Percentiles rank a stretch among this genome's conserved stretches.
These are phyloP conservation scores for Streblospio benedicti DNA, from an alignment of 1,140 invertebrate species.

Conservation along the genomic window DNA sequence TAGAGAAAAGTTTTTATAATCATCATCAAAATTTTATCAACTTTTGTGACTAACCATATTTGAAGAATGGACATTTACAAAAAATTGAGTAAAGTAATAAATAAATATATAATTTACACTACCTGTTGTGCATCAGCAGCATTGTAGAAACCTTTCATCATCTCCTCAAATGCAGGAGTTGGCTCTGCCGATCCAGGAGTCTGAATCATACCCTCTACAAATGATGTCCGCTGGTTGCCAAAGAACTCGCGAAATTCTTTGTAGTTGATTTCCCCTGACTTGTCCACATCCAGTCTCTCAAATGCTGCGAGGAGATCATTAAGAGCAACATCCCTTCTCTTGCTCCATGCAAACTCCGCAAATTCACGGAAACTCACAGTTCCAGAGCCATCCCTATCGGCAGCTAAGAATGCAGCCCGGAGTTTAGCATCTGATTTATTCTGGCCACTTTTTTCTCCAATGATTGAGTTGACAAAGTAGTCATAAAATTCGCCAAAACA, in stretches of 20 bases:
- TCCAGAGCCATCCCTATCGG: conserved; percentile 17
- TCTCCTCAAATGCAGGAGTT: too few relatives aligned
- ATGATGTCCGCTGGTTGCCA: neutral
- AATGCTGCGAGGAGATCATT: neutral
- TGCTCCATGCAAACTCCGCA: conserved; percentile 18
- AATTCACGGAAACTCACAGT: conserved; percentile 19
- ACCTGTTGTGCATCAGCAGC: too few relatives aligned
- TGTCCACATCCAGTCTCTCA: neutral
- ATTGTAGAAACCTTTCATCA: too few relatives aligned
- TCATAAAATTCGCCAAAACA: conserved; percentile 13
- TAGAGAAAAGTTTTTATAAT: too few relatives aligned
- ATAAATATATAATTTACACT: too few relatives aligned
- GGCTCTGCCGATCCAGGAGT: too few relatives aligned
- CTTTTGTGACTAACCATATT: too few relatives aligned
- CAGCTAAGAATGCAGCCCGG: conserved; percentile 15
- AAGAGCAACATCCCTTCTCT: conserved; percentile 3
- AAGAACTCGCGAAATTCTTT: neutral
- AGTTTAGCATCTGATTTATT: neutral
- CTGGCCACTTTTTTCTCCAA: conserved; percentile 4
- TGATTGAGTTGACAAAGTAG: conserved; percentile 14
- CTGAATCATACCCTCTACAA: too few relatives aligned
- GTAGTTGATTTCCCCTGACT: neutral
- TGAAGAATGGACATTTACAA: too few relatives aligned
- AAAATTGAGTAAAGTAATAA: too few relatives aligned
- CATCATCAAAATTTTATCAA: too few relatives aligned